A percentile compares a stretch with the other conserved stretches of the same genome.
phyloP scores from a whole-genome alignment of 1,140 invertebrate species.

The Lepidostoma basale region DNA sequence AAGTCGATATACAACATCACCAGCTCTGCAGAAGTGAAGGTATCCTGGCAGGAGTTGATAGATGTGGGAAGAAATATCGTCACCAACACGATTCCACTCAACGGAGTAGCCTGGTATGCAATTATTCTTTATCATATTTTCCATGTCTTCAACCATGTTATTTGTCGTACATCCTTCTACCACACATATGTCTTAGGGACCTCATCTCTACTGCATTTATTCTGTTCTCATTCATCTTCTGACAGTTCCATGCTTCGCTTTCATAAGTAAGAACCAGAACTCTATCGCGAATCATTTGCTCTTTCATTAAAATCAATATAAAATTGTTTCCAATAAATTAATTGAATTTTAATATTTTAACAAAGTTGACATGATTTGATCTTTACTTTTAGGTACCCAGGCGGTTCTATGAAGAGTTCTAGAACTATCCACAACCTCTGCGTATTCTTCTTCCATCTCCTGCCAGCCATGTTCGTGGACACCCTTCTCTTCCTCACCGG shows the following conservation, averaged over 20 bases:
- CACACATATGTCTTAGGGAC: too few species aligned
- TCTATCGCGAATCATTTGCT: too few species aligned
- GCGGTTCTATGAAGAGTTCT: conserved; percentile 85
- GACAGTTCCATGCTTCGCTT: too few species aligned
- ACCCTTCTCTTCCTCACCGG: conserved; percentile 74
- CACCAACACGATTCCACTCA: conserved; percentile 73
- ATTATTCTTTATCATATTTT: neutral
- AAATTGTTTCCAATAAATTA: too few species aligned
- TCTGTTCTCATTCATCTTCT: too few species aligned
- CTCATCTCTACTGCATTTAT: too few species aligned
- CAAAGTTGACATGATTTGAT: conserved; percentile 48
- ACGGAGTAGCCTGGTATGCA: conserved; percentile 74
- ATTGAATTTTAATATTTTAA: too few species aligned
- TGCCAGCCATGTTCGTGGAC: conserved; percentile 85
- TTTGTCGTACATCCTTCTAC: too few species aligned
- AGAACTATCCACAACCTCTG: conserved; percentile 77
- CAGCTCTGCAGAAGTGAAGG: conserved; percentile 78
- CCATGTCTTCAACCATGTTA: neutral
- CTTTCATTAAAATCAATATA: too few species aligned
- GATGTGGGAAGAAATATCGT: conserved; percentile 80
- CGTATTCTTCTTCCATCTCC: conserved; percentile 80
- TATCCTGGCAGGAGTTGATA: conserved; percentile 83
- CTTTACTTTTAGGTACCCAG: conserved; percentile 68
- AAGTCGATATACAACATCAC: conserved; percentile 73
- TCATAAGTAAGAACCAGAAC: too few species aligned